Evolutionary conservation across 1,140 invertebrate species (phyloP).

Genomic region (Scaptomyza hsui): DNA sequence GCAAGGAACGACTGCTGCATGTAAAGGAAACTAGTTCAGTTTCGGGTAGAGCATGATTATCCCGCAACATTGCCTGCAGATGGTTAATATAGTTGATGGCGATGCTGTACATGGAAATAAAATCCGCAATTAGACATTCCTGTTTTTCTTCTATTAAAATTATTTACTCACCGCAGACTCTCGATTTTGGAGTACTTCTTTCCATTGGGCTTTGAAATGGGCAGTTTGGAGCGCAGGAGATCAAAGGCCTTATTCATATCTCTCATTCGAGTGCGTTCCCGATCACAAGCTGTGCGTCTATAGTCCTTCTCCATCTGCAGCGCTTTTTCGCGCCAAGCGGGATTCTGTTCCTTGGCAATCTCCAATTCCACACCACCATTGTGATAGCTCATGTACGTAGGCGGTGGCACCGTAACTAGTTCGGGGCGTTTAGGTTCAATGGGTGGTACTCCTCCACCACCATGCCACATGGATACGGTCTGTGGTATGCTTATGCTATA

Average conservation of each 20-base stretch:
- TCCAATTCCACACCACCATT: conserved; percentile 74
- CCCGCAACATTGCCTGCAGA: conserved; percentile 85
- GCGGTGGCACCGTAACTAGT: conserved; percentile 65
- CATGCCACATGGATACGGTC: conserved; percentile 72
- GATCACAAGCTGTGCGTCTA: conserved; percentile 89
- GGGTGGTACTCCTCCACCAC: conserved; percentile 2
- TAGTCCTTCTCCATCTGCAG: conserved; percentile 86
- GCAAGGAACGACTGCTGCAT: conserved; percentile 26
- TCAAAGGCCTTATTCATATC: conserved; percentile 96
- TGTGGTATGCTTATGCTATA: conserved; percentile 70
- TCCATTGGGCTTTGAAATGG: conserved; percentile 92
- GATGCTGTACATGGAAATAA: conserved; percentile 84
- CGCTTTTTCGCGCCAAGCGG: conserved; percentile 86
- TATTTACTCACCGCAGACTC: conserved; percentile 87
- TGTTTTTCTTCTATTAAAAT: too few species aligned
- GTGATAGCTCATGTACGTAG: conserved; percentile 71
- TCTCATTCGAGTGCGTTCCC: conserved; percentile 93
- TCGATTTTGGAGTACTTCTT: conserved; percentile 96
- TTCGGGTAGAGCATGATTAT: conserved; percentile 48
- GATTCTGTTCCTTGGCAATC: conserved; percentile 82
- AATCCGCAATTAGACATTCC: too few species aligned
- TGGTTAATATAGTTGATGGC: conserved; percentile 93
- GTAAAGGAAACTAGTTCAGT: conserved; percentile 45
- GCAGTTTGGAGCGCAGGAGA: conserved; percentile 90
- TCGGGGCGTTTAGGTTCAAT: conserved; percentile 53